Base-by-base conservation (phyloP, 2,113 vertebrate genomes). In the Aspiorhynchus laticeps region DNA sequence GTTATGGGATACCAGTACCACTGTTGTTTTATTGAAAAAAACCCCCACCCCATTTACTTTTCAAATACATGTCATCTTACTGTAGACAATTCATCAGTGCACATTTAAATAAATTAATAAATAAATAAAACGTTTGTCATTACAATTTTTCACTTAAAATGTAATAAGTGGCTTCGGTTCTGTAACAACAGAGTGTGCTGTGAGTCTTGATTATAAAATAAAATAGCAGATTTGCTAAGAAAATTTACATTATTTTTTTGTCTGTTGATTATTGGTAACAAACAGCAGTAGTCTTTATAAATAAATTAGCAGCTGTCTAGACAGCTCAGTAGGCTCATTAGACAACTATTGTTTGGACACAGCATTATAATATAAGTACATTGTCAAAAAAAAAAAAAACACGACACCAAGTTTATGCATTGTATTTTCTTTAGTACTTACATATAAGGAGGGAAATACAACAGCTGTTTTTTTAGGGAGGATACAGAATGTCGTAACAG, bases 351-450 rank as follows among this genome's bases (percentile, higher is more conserved):
- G 31, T 38, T 38, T 61, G 14, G 21, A 79, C 24, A 19, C 36
- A 61, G 33, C 53, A 89, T 76, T 69, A 38, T 81, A 24, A 80
- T 61, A 43, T 38, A 46, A 28, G 41, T 14, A 76, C 73, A 41
- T 14, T 69, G 26, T 14, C 41, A 48, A 59, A 53, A 53, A 75
- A 91, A 17, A 87, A 88, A 88, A 89, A 75, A 86, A 92, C 53
- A 31, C 65, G 84, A 88, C 36, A 86, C 41, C 63, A 80, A 78
- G 59, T 88, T 80, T 86, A 91, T 92, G 91, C 92, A 91, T 93
- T 93, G 91, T 89, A 93, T 94, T 94, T 94, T 94, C 93, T 93
- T 95, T 95, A 95, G 94, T 95, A 95, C 91, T 95, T 95, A 95
- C 94, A 95, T 94, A 94, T 90, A 93, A 93, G 90, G 85, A 93